Evolutionary conservation across 1,140 invertebrate species (phyloP).

Genomic region (Cotesia chilonis): DNA sequence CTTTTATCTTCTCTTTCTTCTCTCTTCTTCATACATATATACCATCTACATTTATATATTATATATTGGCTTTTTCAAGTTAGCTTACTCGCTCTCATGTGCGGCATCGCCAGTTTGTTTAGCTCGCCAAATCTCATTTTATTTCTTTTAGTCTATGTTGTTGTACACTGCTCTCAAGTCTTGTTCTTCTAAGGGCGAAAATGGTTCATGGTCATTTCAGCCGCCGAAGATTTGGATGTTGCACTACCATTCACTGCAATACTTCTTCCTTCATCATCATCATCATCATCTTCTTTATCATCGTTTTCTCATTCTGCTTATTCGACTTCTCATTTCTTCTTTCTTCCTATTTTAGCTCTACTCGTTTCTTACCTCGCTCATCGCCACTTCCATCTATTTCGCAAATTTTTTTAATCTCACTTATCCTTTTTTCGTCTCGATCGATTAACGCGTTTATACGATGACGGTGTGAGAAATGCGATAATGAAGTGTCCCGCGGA

Average conservation of each 20-base stretch:
- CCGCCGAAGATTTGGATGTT: slow-evolving; percentile 36
- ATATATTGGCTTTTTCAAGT: background rate
- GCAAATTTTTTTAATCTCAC: slow-evolving; percentile 19
- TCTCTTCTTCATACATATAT: background rate
- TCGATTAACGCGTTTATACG: slow-evolving; percentile 40
- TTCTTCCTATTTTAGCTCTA: background rate
- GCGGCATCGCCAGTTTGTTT: slow-evolving; percentile 1
- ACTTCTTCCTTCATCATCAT: slow-evolving; percentile 25
- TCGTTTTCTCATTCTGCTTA: background rate
- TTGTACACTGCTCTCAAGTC: slow-evolving; percentile 31
- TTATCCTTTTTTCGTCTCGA: slow-evolving; percentile 35
- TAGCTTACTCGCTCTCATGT: background rate
- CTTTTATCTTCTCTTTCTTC: background rate
- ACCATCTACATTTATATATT: background rate
- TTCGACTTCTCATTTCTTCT: background rate
- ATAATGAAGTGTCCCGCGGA: slow-evolving; percentile 36
- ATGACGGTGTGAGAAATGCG: slow-evolving; percentile 41
- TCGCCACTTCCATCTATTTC: slow-evolving; percentile 25
- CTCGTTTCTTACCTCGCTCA: background rate
- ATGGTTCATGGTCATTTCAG: slow-evolving; percentile 57
- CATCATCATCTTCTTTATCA: slow-evolving; percentile 31
- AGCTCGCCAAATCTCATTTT: slow-evolving; percentile 27
- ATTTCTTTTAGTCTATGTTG: slow-evolving; percentile 17
- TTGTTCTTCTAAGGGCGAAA: slow-evolving; percentile 50
- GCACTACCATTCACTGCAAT: background rate